Conservation (phyloP, 2,888 invertebrate genomes). For the Troides aeacus region DNA sequence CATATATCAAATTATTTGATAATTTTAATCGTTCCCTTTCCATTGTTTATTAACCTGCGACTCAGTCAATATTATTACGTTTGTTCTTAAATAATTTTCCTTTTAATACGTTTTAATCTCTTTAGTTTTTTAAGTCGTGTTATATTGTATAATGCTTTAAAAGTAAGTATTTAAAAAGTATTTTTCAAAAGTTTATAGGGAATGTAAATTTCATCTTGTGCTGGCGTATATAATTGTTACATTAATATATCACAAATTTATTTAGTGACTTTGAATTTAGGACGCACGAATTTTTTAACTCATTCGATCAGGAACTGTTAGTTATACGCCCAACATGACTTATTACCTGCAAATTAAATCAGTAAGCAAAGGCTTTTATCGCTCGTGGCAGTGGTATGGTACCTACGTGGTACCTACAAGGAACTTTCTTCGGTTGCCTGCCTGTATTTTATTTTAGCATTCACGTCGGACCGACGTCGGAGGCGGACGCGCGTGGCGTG, state of each 20-base stretch:
- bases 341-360: slow-evolving; percentile 62
- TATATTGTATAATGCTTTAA: too few species aligned
- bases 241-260: background rate
- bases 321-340: slow-evolving; percentile 54
- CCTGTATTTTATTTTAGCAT: slow-evolving; percentile 60
- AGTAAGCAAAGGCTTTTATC: slow-evolving; percentile 63
- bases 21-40: too few species aligned
- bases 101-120: too few species aligned
- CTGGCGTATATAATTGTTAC: too few species aligned
- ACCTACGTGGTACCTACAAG: slow-evolving; percentile 48
- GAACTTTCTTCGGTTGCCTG: slow-evolving; percentile 68
- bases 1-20: too few species aligned
- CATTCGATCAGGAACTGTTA: slow-evolving; percentile 45
- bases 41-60: too few species aligned
- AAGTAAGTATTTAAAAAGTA: too few species aligned
- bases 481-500: slow-evolving; percentile 57
- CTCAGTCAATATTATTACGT: too few species aligned
- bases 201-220: too few species aligned
- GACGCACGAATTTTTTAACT: background rate
- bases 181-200: too few species aligned
- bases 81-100: too few species aligned
- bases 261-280: background rate
- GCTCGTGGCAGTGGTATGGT: slow-evolving; percentile 40
- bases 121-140: too few species aligned
- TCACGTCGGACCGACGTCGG: slow-evolving; percentile 57